phyloP scores from a whole-genome alignment of 2,888 invertebrate genomes.

The Nymphalis polychloros region DNA sequence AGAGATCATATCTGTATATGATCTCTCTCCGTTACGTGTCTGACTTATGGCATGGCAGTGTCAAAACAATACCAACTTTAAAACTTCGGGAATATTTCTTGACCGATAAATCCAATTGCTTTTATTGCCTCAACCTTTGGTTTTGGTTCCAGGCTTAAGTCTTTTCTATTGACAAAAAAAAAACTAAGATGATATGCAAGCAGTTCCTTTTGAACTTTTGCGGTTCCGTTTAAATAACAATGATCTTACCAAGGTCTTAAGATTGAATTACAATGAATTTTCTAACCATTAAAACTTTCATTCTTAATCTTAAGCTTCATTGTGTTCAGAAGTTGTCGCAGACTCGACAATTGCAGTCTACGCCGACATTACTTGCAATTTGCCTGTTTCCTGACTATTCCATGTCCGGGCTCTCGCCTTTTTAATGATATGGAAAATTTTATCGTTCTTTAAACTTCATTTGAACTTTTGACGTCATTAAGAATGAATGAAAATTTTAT shows the following conservation, averaged over 20 bases:
- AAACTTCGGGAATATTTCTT: too few species aligned
- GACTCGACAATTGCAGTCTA: conserved; percentile 44
- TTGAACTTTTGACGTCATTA: conserved; percentile 1
- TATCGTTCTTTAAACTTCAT: conserved; percentile 20
- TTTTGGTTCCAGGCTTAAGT: too few species aligned
- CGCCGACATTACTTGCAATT: conserved; percentile 56
- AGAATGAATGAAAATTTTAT: neutral
- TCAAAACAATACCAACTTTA: too few species aligned
- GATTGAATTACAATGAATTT: conserved; percentile 31
- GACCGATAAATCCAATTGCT: too few species aligned
- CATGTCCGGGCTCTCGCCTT: conserved; percentile 33
- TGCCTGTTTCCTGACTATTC: conserved; percentile 36
- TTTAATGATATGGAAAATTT: conserved; percentile 32
- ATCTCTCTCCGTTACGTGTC: too few species aligned
- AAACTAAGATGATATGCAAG: too few species aligned
- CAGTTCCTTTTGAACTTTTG: neutral
- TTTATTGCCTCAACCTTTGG: too few species aligned
- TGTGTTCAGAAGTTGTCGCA: conserved; percentile 38
- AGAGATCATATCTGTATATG: too few species aligned
- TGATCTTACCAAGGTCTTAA: conserved; percentile 16
- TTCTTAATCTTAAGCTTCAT: conserved; percentile 33
- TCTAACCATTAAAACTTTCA: conserved; percentile 36
- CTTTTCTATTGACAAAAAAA: too few species aligned
- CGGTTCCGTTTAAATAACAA: conserved; percentile 4
- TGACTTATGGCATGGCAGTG: too few species aligned